Conservation (phyloP, 1,140 invertebrate genomes). For the Magallana gigas region DNA sequence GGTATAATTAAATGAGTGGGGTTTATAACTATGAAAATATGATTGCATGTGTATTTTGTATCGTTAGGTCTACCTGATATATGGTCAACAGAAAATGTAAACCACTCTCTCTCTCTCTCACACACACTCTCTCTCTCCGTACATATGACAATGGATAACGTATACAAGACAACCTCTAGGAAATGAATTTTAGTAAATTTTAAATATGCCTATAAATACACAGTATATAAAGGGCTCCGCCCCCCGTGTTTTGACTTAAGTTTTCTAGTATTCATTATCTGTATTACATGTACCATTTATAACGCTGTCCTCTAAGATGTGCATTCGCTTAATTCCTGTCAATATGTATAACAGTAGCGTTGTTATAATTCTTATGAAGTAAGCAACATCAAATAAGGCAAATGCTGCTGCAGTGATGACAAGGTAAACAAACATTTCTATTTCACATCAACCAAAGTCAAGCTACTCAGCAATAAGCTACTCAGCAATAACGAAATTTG, state of each 20-base stretch:
- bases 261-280: too few relatives aligned
- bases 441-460: neutral
- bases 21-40: neutral
- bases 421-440: neutral
- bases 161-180: neutral
- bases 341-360: neutral
- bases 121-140: neutral
- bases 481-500: too few relatives aligned
- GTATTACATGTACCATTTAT: neutral
- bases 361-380: neutral
- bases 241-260: too few relatives aligned
- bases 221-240: too few relatives aligned
- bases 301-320: neutral
- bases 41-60: neutral
- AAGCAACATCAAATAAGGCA: conserved; percentile 7
- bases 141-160: neutral
- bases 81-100: neutral
- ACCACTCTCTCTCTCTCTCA: neutral
- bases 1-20: too few relatives aligned
- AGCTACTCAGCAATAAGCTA: too few relatives aligned
- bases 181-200: neutral
- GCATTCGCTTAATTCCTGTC: neutral
- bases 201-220: too few relatives aligned
- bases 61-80: neutral
- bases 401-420: neutral